Evolutionary conservation across 2,797 vertebrate species (phyloP).

Genomic region (Sebastes miniatus): DNA sequence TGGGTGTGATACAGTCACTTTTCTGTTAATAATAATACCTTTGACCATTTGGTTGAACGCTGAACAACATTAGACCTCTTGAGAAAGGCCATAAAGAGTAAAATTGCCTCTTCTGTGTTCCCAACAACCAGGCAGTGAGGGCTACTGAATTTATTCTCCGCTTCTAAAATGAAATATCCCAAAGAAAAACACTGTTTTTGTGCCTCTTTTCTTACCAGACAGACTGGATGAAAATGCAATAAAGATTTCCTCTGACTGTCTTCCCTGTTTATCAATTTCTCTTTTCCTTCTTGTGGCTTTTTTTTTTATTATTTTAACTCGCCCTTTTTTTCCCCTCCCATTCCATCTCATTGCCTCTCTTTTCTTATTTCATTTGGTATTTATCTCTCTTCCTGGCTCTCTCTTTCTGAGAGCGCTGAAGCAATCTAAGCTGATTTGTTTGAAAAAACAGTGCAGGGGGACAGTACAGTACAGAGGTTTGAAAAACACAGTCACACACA

Average conservation of each 20-base stretch:
- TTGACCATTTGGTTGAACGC: constrained; percentile 11
- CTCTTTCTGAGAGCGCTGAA: constrained; percentile 9
- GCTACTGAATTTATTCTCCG: constrained; percentile 21
- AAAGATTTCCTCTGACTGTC: constrained; percentile 25
- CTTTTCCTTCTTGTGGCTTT: neutral
- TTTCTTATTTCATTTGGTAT: constrained; percentile 41
- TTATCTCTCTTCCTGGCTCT: constrained; percentile 18
- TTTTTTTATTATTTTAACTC: neutral
- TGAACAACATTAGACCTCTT: constrained; percentile 1
- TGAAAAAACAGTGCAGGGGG: constrained; percentile 17
- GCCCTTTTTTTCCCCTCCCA: rapidly evolving
- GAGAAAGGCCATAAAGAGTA: neutral
- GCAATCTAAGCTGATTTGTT: constrained; percentile 48
- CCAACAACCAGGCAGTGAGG: neutral
- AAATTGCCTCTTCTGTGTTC: constrained; percentile 14
- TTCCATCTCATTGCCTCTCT: neutral
- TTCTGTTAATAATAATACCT: neutral
- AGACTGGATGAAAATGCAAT: constrained; percentile 46
- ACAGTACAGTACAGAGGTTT: neutral
- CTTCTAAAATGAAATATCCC: constrained; percentile 13
- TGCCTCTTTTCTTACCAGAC: constrained; percentile 7
- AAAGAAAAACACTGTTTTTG: constrained; percentile 27
- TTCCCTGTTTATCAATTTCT: constrained; percentile 19
- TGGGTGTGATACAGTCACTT: neutral
- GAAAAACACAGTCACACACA: neutral